Evolutionary conservation across 2,888 invertebrate genomes (phyloP), one percentile per base, ranked within the genome.

Genomic region (Melanostoma mellinum): DNA sequence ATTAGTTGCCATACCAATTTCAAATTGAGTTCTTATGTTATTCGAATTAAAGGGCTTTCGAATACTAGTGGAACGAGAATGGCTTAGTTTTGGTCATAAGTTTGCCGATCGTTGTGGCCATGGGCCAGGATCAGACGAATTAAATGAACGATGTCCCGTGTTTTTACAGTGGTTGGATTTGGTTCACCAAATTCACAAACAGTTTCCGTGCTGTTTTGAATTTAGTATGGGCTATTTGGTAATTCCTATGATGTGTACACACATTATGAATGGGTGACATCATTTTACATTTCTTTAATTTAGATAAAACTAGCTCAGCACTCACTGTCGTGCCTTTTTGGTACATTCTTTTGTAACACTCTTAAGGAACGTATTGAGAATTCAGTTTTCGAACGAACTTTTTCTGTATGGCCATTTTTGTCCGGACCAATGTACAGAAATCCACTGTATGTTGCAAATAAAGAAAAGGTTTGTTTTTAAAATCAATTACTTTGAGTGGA

Each of bases 151-250:
- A 60, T 98, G 98, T 89, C 99, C 99, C 3, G 97, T 99, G 87
- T 99, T 99, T 92, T 92, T 99, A 81, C 99, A 99, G 92, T 99
- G 98, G 98, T 93, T 99, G 50, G 99, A 99, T 91, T 96, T 98
- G 89, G 96, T 99, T 3, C 96, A 98, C 92, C 99, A 99, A 92
- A 93, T 98, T 86, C 93, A 95, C 88, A 89, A 92, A 79, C 98
- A 98, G 92, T 98, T 96, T 91, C 97, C 97, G 0, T 97, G 97
- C 91, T 95, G 96, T 90, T 99, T 99, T 92, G 97, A 99, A 92
- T 99, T 99, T 92, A 98, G 97, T 86, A 94, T 96, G 89, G 95
- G 96, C 3, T 99, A 96, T 90, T 92, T 99, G 93, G 98, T 98
- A 88, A 93, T 85, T 50, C 6, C 8, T 6, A n/a, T 56, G 1